Percentiles rank a stretch among this genome's conserved stretches.
Evolutionary conservation across 2,797 vertebrate species (phyloP).

Genomic region (Scomberomorus guttatus): DNA sequence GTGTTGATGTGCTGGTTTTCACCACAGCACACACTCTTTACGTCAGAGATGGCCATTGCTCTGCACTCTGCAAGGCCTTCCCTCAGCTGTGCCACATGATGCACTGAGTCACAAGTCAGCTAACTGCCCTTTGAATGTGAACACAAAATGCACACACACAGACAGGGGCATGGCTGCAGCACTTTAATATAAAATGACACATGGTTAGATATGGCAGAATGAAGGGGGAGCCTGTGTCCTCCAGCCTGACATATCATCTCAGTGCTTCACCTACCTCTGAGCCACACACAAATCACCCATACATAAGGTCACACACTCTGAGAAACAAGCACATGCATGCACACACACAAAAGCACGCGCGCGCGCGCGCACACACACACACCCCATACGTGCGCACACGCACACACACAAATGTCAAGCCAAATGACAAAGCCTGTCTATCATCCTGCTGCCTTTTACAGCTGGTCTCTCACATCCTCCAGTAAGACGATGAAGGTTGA

Average conservation of each 20-base stretch:
- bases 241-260: slow-evolving; percentile 30
- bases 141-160: background rate
- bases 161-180: background rate
- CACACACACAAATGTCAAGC: slow-evolving; percentile 15
- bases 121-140: slow-evolving; percentile 7
- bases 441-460: slow-evolving; percentile 43
- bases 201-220: slow-evolving; percentile 41
- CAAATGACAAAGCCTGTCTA: slow-evolving; percentile 30
- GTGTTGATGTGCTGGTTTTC: background rate
- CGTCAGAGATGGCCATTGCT: background rate
- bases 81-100: slow-evolving; percentile 10
- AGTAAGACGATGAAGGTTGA: background rate
- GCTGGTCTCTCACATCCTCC: slow-evolving; percentile 20
- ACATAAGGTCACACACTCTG: slow-evolving; percentile 16
- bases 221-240: slow-evolving; percentile 39
- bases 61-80: background rate
- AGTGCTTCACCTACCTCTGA: slow-evolving; percentile 35
- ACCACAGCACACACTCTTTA: background rate
- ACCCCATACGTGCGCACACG: slow-evolving; percentile 19
- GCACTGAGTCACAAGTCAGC: background rate
- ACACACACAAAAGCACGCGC: too few relatives aligned
- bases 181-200: slow-evolving; percentile 49
- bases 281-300: slow-evolving; percentile 18
- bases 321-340: background rate
- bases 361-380: slow-evolving; percentile 24